These are phyloP conservation scores for Limnephilus marmoratus DNA, from an alignment of 2,888 invertebrate genomes.

Conservation along the genomic window DNA sequence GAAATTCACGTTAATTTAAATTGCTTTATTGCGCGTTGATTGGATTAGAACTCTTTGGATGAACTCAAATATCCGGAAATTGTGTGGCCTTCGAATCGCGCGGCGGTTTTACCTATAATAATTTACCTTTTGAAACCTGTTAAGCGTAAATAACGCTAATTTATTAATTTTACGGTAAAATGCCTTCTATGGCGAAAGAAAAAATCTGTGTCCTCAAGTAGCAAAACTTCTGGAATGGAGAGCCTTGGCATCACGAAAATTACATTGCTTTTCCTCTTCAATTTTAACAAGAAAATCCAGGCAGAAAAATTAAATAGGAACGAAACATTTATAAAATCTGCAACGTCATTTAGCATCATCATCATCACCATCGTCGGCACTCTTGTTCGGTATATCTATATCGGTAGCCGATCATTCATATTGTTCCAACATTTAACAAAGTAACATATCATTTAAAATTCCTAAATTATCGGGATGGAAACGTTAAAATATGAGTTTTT, in stretches of 20 bases:
- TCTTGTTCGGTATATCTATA: background rate
- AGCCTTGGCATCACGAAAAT: background rate
- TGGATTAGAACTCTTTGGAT: background rate
- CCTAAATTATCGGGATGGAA: no score
- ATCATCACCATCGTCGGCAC: no score
- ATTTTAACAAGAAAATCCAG: no score
- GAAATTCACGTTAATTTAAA: background rate
- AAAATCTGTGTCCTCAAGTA: background rate
- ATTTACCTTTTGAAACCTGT: background rate
- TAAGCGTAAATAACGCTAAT: background rate
- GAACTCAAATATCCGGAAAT: background rate
- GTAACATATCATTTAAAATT: background rate
- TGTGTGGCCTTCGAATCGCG: background rate
- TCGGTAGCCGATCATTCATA: no score
- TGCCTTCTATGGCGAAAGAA: background rate
- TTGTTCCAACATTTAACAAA: background rate
- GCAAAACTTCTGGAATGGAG: background rate
- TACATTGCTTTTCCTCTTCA: background rate
- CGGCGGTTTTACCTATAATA: background rate
- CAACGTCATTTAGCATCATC: background rate
- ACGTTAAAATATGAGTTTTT: no score
- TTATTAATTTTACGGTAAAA: background rate
- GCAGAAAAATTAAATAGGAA: background rate
- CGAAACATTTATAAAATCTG: background rate
- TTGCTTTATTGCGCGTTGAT: background rate